Conservation (phyloP, 2,888 invertebrate species). For the Dynastes grantii region DNA sequence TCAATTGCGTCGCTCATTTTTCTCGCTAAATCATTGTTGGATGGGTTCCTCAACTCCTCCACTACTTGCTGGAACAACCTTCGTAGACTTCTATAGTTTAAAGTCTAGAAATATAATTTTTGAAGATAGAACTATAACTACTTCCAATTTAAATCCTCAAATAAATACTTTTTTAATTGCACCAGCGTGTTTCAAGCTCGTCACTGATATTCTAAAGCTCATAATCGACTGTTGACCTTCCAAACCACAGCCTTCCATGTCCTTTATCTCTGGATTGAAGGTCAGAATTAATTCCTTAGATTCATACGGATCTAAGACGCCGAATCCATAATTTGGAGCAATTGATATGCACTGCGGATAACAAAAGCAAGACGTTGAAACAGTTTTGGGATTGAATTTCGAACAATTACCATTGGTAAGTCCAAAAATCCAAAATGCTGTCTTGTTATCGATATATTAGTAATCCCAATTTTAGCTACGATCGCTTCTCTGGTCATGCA, state of each 20-base stretch:
- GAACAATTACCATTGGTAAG: constrained; percentile 58
- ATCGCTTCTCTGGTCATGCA: constrained; percentile 59
- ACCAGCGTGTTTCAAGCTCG: constrained; percentile 56
- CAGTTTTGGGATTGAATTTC: no score
- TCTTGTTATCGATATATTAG: constrained; percentile 56
- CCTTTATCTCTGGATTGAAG: constrained; percentile 55
- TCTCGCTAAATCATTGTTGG: not conserved
- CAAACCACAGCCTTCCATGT: constrained; percentile 37
- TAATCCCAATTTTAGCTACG: constrained; percentile 55
- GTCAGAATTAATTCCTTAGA: constrained; percentile 54
- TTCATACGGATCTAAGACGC: constrained; percentile 58
- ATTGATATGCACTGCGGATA: constrained; percentile 57
- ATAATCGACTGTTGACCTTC: constrained; percentile 5
- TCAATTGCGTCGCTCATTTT: constrained; percentile 22
- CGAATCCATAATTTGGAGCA: constrained; percentile 61
- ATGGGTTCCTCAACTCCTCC: constrained; percentile 4
- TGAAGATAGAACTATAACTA: not conserved
- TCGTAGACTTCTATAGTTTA: constrained; percentile 25
- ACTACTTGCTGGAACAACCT: constrained; percentile 24
- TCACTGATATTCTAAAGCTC: constrained; percentile 50
- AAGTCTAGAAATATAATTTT: constrained; percentile 16
- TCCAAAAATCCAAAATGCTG: constrained; percentile 61
- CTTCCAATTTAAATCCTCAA: not conserved
- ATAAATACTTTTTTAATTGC: constrained; percentile 50
- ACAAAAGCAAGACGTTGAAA: no score